Base-by-base conservation (phyloP, 2,888 invertebrate species). In the Drosophila anomalata region DNA sequence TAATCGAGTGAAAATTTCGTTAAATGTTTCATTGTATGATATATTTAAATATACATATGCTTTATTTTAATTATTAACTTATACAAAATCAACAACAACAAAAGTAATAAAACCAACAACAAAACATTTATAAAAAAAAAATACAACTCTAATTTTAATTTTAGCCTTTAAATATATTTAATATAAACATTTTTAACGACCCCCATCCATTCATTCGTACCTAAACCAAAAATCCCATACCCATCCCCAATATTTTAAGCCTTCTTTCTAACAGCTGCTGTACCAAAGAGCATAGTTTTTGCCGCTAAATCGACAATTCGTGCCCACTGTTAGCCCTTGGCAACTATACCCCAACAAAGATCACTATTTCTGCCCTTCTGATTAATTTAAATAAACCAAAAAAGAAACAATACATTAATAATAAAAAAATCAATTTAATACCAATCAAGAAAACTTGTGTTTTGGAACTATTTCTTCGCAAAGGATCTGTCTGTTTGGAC, bases 21-120 rank as follows among this genome's bases (percentile, higher is more conserved):
- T 78, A 85, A 91, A 90, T 90, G 91, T 91, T 90, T 91, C 91
- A 90, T 90, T 90, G 76, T 87, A 84, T 77, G 75, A 76, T 83
- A 77, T 78, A 67, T 59, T 47, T 41, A 26, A 58, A 71, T 68
- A 79, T 79, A 76, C 75, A 68, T 71, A 76, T 78, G 77, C 76
- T 81, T 80, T 84, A 83, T 54, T 36, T 79, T 78, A 75, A 82
- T 85, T 78, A 76, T 85, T 79, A 84, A 83, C 79, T 84, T 86
- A 87, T 65, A 78, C 84, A 86, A 87, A 73, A 77, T 70, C 71
- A 76, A 79, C 66, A 77, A 75, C 61, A 80, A 73, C 63, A 73
- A 86, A 82, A 72, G 68, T 77, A 85, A 79, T 79, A 81, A 89
- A 82, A 78, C 71, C 73, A 78, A 78, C 55, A 72, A 73, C 69